Conservation (phyloP, 2,797 vertebrate genomes). For the Hybognathus amarus region DNA sequence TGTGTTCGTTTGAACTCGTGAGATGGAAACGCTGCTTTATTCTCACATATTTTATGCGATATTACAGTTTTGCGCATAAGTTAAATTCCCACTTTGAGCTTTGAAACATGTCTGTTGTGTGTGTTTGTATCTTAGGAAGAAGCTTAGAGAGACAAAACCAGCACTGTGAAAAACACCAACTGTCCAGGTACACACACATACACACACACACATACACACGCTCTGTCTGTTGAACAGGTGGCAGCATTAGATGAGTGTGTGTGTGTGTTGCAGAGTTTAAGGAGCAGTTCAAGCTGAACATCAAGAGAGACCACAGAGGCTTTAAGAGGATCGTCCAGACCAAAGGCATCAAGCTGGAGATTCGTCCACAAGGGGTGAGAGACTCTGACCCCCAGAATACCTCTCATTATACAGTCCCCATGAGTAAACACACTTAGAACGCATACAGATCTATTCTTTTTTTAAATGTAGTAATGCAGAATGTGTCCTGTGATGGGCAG, state of each 20-base stretch:
- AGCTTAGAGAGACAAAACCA: slow-evolving; percentile 89
- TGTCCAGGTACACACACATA: slow-evolving; percentile 67
- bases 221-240: not conserved
- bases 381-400: slow-evolving; percentile 5
- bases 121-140: slow-evolving; percentile 80
- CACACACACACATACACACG: slow-evolving; percentile 4
- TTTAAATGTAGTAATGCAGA: too few relatives aligned
- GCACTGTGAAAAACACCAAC: slow-evolving; percentile 82
- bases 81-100: not conserved
- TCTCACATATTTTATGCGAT: not conserved
- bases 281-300: slow-evolving; percentile 87
- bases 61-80: not conserved
- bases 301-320: slow-evolving; percentile 82
- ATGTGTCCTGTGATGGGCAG: too few relatives aligned
- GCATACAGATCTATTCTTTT: too few relatives aligned
- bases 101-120: not conserved
- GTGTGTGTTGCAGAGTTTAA: slow-evolving; percentile 78
- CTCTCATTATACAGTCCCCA: too few relatives aligned
- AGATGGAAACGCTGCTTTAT: not conserved
- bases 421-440: too few relatives aligned
- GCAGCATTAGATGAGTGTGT: not conserved
- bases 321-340: slow-evolving; percentile 87
- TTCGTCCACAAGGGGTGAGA: slow-evolving; percentile 90
- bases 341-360: slow-evolving; percentile 91
- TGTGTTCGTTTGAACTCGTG: not conserved